Base-by-base conservation (phyloP, 2,888 invertebrate genomes). In the Bursaphelenchus okinawaensis region DNA sequence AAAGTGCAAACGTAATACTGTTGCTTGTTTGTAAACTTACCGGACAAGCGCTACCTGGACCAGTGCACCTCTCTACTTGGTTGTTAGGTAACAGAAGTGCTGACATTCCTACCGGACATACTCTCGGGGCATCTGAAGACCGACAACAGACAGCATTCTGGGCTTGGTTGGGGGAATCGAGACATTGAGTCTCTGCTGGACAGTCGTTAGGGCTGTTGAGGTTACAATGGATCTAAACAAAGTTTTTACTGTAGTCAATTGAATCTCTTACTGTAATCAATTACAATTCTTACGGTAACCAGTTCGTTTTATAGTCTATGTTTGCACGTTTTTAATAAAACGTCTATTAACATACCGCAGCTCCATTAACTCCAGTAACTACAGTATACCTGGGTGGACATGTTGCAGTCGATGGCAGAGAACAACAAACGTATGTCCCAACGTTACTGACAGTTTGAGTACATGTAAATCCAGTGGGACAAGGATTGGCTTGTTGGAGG, bases 91-190 rank as follows among this genome's bases (percentile, higher is more conserved):
- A 70, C n/a, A 80, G 67, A 23, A 80, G 65, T 8, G 80, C 80
- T 55, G 75, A 72, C 64, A 75, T 75, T 50, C 73, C 72, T 31
- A 71, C 12, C 8, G 80, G 77, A 59, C 80, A 80, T 29, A 81
- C 73, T 27, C 79, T 66, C 26, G 73, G 72, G 7, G 74, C 66
- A 19, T 67, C 61, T 24, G 71, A 63, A n/a, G 71, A 66, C 26
- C 58, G 65, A 52, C 77, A 76, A 55, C 78, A 79, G 19, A 77
- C 24, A 52, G 58, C 69, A 20, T 55, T 54, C 24, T 62, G 52
- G 4, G 68, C 62, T 16, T 67, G 66, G 26, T 69, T 75, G 27
- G 58, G 65, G 4, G 74, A 68, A 27, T 71, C 68, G 66, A 77
- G 68, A 55, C 77, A 77, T 19, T 73, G 68, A 4, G 71, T 71